Evolutionary conservation across 2,888 invertebrate genomes (phyloP), one percentile per base, ranked within the genome.

Genomic region (Cyrtodaria siliqua): DNA sequence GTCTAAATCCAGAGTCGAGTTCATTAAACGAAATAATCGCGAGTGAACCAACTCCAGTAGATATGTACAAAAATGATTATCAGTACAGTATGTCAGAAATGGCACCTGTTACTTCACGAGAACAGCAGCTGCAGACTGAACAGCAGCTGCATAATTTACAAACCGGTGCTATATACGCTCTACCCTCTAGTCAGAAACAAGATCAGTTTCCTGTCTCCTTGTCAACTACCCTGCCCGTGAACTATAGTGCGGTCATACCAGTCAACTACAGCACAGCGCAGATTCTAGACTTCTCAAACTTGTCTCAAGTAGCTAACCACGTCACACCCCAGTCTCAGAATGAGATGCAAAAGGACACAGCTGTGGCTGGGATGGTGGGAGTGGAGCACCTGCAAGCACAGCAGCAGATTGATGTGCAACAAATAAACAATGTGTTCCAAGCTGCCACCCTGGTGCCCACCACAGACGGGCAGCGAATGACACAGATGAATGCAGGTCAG

Each of bases 381-480:
- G 20, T 27, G 8, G n/a, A 50, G n/a, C 27, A 56, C 6, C 56
- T 20, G n/a, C 33, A 33, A 33, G 33, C 47, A 12, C 6, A 44
- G 47, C 66, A 66, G 24, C 33, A 4, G 4, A 33, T 33, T 33
- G 33, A 33, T 33, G 20, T 57, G 12, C 66, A 47, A 9, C 33
- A 33, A 9, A 47, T 33, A 9, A 27, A 16, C 9, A 66, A 66
- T 20, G 38, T 56, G 27, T 14, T 66, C 26, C 66, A 66, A 24
- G 49, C 42, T 20, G 66, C 66, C 6, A 38, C 56, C 27, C 20
- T 66, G 18, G 23, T 55, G 16, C 33, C 53, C 26, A 55, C 44
- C 14, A 8, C 61, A 47, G 69, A 55, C 12, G 33, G 33, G 12
- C 33, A 33, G 33, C 33, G 33, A 33, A 12, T 33, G 6, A 33